Evolutionary conservation across 2,888 invertebrate genomes (phyloP).

Genomic region (Carabus problematicus): DNA sequence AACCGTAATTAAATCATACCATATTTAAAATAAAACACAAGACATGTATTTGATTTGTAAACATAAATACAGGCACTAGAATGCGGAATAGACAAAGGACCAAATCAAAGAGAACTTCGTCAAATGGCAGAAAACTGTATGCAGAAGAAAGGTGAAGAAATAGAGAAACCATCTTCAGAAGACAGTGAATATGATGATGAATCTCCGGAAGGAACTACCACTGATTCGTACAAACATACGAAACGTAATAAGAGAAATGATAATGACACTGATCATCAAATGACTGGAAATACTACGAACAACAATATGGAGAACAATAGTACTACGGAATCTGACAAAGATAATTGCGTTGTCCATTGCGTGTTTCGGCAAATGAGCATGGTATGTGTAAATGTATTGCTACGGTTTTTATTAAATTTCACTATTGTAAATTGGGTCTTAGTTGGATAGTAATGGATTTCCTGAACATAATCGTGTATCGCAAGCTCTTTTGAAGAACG

Average conservation of each 20-base stretch:
- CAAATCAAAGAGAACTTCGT: slow-evolving; percentile 66
- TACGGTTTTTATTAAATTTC: neutral
- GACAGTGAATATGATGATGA: slow-evolving; percentile 36
- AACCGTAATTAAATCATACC: too few relatives aligned
- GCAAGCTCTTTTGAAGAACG: slow-evolving; percentile 67
- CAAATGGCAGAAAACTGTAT: slow-evolving; percentile 66
- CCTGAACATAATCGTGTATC: slow-evolving; percentile 72
- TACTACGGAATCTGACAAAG: slow-evolving; percentile 30
- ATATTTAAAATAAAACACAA: slow-evolving; percentile 11
- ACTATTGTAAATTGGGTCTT: slow-evolving; percentile 29
- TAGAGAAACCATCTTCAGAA: slow-evolving; percentile 52
- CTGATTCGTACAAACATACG: slow-evolving; percentile 42
- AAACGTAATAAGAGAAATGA: slow-evolving; percentile 34
- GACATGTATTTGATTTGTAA: slow-evolving; percentile 1
- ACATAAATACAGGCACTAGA: slow-evolving; percentile 51
- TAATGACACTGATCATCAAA: slow-evolving; percentile 23
- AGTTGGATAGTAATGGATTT: slow-evolving; percentile 69
- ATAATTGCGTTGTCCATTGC: slow-evolving; percentile 73
- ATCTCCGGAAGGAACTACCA: slow-evolving; percentile 30
- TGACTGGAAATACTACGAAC: slow-evolving; percentile 25
- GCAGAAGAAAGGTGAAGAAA: slow-evolving; percentile 55
- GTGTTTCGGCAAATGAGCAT: slow-evolving; percentile 73
- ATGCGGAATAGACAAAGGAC: slow-evolving; percentile 52
- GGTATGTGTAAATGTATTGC: slow-evolving; percentile 59
- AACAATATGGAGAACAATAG: slow-evolving; percentile 14